Conservation (phyloP, 2,797 vertebrate species). For the Eutrigla gurnardus region DNA sequence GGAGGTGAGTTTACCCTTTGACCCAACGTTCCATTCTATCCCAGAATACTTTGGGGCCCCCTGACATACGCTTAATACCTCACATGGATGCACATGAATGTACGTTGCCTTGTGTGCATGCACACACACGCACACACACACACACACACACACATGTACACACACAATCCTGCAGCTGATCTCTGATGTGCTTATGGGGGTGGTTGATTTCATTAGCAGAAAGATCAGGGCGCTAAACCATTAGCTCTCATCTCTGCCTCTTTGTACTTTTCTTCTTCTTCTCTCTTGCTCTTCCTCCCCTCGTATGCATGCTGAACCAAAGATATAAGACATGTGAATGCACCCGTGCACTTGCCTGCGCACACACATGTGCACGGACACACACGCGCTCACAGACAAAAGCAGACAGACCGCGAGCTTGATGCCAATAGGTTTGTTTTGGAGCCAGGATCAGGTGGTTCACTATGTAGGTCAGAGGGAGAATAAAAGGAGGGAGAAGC, state of each 20-base stretch:
- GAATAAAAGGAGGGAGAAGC: slow-evolving; percentile 59
- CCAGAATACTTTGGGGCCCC: slow-evolving; percentile 59
- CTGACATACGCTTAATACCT: slow-evolving; percentile 57
- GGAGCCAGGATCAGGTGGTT: slow-evolving; percentile 67
- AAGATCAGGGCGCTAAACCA: slow-evolving; percentile 39
- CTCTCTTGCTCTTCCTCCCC: neutral
- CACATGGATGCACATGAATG: slow-evolving; percentile 55
- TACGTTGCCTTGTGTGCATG: slow-evolving; percentile 22
- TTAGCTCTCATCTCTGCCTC: slow-evolving; percentile 28
- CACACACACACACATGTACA: slow-evolving; percentile 7
- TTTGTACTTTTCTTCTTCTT: slow-evolving; percentile 3
- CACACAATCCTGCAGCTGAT: slow-evolving; percentile 33
- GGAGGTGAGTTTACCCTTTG: slow-evolving; percentile 59
- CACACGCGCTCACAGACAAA: slow-evolving; percentile 16
- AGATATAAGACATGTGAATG: slow-evolving; percentile 6
- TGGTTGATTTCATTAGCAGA: slow-evolving; percentile 53
- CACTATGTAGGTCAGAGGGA: slow-evolving; percentile 72
- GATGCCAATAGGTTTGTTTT: slow-evolving; percentile 60
- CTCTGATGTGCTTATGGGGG: slow-evolving; percentile 37
- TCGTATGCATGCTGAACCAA: neutral
- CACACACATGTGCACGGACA: neutral
- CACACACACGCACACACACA: neutral
- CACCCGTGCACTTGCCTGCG: neutral
- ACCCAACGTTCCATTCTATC: slow-evolving; percentile 58
- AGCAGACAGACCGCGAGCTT: slow-evolving; percentile 7